Conservation (phyloP, 2,797 vertebrate genomes). For the Lutjanus argentimaculatus region DNA sequence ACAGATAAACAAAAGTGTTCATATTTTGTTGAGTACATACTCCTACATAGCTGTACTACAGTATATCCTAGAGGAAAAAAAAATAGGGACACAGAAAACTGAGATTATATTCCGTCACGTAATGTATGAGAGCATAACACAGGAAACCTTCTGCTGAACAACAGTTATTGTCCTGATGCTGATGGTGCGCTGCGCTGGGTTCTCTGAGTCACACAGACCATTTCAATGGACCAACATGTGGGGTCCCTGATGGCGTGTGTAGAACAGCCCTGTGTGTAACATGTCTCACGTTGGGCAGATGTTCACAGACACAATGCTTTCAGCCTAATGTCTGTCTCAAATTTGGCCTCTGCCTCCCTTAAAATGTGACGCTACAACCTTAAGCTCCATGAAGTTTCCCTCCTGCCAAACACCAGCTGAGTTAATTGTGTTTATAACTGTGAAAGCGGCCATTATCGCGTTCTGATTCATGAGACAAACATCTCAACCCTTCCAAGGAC, state of each 20-base stretch:
- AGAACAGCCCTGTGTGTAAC: background rate
- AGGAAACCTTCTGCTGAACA: slow-evolving; percentile 35
- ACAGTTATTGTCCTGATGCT: background rate
- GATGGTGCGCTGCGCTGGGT: slow-evolving; percentile 6
- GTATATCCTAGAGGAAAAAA: background rate
- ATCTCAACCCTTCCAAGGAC: background rate
- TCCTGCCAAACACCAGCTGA: slow-evolving; percentile 29
- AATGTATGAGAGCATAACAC: slow-evolving; percentile 13
- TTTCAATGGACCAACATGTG: background rate
- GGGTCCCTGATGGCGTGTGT: background rate
- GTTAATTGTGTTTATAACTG: slow-evolving; percentile 18
- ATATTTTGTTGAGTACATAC: background rate
- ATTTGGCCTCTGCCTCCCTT: background rate
- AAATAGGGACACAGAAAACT: background rate
- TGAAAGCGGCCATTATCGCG: background rate
- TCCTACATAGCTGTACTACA: background rate
- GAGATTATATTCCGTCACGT: slow-evolving; percentile 3
- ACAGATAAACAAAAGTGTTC: too few relatives aligned
- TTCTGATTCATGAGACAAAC: slow-evolving; percentile 35
- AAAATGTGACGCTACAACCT: background rate
- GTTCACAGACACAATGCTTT: background rate
- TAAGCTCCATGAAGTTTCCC: background rate
- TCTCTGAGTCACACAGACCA: slow-evolving; percentile 35
- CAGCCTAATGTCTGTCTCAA: background rate
- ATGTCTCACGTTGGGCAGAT: background rate